Evolutionary conservation across 2,888 invertebrate genomes (phyloP).

Genomic region (Noctua comes): DNA sequence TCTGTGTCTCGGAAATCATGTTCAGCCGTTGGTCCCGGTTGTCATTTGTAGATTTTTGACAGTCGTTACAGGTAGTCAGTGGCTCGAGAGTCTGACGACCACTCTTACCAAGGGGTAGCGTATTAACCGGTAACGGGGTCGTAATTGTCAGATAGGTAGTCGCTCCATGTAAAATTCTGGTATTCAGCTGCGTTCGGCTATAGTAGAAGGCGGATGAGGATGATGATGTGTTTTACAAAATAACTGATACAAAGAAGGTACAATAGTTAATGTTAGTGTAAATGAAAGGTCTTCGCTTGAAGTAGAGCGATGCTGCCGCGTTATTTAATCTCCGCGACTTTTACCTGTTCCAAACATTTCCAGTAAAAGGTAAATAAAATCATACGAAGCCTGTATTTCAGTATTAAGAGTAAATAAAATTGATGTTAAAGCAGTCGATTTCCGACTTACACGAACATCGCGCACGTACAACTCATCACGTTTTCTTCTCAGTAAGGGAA

Average conservation of each 20-base stretch:
- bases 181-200: not conserved
- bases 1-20: not conserved
- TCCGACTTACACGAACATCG: not conserved
- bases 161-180: not conserved
- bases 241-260: not conserved
- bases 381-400: constrained; percentile 12
- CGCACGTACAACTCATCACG: constrained; percentile 52
- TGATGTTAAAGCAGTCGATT: constrained; percentile 32
- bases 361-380: constrained; percentile 3
- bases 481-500: constrained; percentile 10
- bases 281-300: not conserved
- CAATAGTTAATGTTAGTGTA: not conserved
- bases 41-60: not conserved
- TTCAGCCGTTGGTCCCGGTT: not conserved
- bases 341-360: not conserved
- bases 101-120: not conserved
- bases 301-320: not conserved
- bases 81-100: not conserved
- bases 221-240: not conserved
- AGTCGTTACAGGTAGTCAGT: not conserved
- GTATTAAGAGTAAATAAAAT: constrained; percentile 35
- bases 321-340: not conserved
- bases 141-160: not conserved
- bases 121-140: not conserved
- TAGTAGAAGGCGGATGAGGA: not conserved